These are phyloP conservation scores for Sussaba pulchella DNA, from an alignment of 2,888 invertebrate species.

Conservation along the genomic window DNA sequence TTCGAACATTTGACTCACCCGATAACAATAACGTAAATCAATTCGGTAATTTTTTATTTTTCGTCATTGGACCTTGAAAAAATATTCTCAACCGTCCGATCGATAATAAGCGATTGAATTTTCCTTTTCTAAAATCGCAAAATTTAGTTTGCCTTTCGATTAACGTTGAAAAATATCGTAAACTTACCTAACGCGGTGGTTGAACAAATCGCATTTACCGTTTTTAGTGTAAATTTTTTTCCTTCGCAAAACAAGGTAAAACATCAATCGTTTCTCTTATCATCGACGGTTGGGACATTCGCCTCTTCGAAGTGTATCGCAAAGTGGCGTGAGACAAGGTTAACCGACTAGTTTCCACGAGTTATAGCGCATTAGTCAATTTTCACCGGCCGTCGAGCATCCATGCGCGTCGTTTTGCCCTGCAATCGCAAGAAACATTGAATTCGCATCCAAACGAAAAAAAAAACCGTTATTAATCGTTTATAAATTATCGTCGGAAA, in stretches of 20 bases:
- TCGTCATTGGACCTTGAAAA: too few relatives aligned
- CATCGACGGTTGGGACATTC: not conserved
- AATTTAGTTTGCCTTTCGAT: too few relatives aligned
- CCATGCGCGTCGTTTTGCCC: not conserved
- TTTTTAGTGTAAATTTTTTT: not conserved
- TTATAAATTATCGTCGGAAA: not conserved
- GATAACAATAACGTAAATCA: too few relatives aligned
- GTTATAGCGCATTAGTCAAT: constrained; percentile 5
- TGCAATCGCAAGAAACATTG: not conserved
- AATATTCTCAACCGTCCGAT: not conserved
- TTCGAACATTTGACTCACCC: too few relatives aligned
- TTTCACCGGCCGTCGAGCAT: not conserved
- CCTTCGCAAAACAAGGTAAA: not conserved
- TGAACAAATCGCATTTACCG: too few relatives aligned
- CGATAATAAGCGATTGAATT: not conserved
- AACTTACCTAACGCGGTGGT: too few relatives aligned
- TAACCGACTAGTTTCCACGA: not conserved
- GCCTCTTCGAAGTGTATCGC: not conserved
- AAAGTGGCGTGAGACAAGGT: constrained; percentile 6
- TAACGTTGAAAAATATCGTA: too few relatives aligned
- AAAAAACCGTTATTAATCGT: not conserved
- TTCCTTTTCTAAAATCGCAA: not conserved
- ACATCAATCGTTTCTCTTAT: not conserved
- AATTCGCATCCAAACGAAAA: not conserved
- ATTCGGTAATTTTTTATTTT: too few relatives aligned